Evolutionary conservation across 2,113 vertebrate species (phyloP).

Genomic region (Rhabdomys dilectus): DNA sequence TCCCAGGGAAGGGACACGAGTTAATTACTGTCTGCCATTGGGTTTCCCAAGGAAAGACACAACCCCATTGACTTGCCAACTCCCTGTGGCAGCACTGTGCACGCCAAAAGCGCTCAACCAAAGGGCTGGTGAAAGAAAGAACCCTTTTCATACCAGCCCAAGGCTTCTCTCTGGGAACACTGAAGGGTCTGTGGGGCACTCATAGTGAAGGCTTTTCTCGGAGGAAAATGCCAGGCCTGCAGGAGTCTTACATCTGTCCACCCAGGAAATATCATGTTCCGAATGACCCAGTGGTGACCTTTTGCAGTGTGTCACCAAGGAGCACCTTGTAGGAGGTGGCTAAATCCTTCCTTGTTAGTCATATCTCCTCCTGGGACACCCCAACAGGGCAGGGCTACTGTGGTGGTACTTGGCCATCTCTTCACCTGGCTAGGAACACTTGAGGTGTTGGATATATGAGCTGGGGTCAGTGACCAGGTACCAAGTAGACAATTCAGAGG

Average conservation of each 20-base stretch:
- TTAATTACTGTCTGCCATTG: not conserved
- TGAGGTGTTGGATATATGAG: not conserved
- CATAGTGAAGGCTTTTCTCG: not conserved
- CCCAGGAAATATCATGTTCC: not conserved
- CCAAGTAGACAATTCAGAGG: not conserved
- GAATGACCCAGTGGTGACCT: not conserved
- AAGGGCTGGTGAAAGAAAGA: not conserved
- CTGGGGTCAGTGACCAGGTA: not conserved
- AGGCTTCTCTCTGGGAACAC: not conserved
- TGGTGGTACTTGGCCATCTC: not conserved
- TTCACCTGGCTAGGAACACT: not conserved
- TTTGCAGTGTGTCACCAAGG: not conserved
- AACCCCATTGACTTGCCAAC: not conserved
- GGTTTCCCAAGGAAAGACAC: not conserved
- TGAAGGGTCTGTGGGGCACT: rapidly evolving
- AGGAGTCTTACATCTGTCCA: not conserved
- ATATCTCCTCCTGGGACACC: not conserved
- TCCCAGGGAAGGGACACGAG: not conserved
- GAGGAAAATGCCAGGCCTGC: not conserved
- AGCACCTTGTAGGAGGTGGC: not conserved
- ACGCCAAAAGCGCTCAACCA: not conserved
- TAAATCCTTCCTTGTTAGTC: not conserved
- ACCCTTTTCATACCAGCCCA: not conserved
- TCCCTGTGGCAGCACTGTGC: not conserved
- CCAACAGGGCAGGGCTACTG: not conserved